phyloP scores from a whole-genome alignment of 1,140 invertebrate genomes.

The Ceratina japonica region DNA sequence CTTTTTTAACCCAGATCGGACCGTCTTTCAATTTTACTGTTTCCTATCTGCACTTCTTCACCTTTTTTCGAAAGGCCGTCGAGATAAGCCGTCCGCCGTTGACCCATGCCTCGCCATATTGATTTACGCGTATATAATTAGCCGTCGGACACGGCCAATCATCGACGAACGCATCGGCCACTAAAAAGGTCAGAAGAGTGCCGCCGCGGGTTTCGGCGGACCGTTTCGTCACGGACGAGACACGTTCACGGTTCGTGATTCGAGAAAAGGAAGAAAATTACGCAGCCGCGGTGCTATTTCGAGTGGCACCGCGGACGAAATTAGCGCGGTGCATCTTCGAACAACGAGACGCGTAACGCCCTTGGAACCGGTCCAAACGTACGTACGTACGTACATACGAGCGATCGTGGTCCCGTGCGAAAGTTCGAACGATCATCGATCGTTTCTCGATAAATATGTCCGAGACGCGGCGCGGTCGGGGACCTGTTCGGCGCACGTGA shows the following conservation, averaged over 20 bases:
- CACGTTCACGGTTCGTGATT: slow-evolving; percentile 31
- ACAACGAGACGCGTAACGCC: slow-evolving; percentile 44
- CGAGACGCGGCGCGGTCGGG: no score
- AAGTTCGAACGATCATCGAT: no score
- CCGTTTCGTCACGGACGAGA: neutral
- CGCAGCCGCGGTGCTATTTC: slow-evolving; percentile 56
- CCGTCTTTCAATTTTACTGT: neutral
- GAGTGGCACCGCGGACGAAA: slow-evolving; percentile 35
- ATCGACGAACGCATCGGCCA: no score
- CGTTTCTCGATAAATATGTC: no score
- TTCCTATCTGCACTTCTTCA: neutral
- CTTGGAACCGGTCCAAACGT: slow-evolving; percentile 59
- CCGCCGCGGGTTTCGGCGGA: neutral
- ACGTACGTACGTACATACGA: slow-evolving; percentile 12
- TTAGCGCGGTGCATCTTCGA: slow-evolving; percentile 46
- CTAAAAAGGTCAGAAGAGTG: neutral
- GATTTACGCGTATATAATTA: neutral
- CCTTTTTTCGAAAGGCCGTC: neutral
- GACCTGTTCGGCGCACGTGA: neutral
- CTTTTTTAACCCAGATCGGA: neutral
- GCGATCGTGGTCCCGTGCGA: no score
- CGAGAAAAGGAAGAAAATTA: slow-evolving; percentile 41
- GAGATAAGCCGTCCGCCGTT: neutral
- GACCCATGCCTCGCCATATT: no score
- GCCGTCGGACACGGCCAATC: neutral